Percentiles rank a stretch among this genome's conserved stretches.
Conservation (phyloP, 2,888 invertebrate species). For the Cataglyphis altisquamis region DNA sequence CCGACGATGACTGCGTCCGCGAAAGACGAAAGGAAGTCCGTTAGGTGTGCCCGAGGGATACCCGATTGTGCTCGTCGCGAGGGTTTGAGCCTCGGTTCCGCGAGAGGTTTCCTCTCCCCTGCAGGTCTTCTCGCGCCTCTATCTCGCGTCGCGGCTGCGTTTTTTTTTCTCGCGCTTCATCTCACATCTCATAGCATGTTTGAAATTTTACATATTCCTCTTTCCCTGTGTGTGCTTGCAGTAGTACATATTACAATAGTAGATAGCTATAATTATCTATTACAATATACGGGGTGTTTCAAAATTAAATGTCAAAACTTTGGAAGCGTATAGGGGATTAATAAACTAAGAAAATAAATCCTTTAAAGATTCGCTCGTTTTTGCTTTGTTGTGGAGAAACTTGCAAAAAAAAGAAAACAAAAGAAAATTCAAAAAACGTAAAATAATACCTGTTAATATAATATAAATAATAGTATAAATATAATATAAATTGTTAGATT, state of each 20-base stretch:
- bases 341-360: too few species aligned
- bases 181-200: slow-evolving; percentile 47
- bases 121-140: slow-evolving; percentile 83
- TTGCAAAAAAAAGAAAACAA: too few species aligned
- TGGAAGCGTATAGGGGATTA: too few species aligned
- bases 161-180: slow-evolving; percentile 73
- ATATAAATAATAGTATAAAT: too few species aligned
- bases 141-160: slow-evolving; percentile 65
- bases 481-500: too few species aligned
- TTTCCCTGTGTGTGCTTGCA: neutral
- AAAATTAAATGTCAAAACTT: too few species aligned
- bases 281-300: too few species aligned
- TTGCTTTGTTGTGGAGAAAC: too few species aligned
- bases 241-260: neutral
- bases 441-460: too few species aligned
- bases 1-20: slow-evolving; percentile 76
- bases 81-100: slow-evolving; percentile 83
- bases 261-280: too few species aligned
- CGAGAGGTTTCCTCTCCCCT: slow-evolving; percentile 85
- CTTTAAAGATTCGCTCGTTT: too few species aligned
- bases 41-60: slow-evolving; percentile 83
- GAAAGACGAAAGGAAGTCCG: slow-evolving; percentile 83
- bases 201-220: neutral
- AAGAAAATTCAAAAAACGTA: too few species aligned
- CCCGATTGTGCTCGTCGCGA: slow-evolving; percentile 75